Conservation (phyloP, 1,140 invertebrate genomes). For the Platyscapa corneri region DNA sequence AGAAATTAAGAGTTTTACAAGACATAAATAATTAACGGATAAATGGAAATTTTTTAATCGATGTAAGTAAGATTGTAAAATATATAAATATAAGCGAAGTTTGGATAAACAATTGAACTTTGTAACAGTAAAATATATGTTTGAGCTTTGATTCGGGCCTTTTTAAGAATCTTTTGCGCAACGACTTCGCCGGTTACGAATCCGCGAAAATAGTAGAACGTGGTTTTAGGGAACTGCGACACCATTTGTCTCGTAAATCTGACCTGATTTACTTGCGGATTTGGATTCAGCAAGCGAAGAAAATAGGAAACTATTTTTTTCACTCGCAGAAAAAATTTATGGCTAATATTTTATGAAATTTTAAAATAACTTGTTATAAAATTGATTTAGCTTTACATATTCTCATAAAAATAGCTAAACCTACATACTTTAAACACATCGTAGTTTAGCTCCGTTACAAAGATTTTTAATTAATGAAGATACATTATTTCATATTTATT, state of each 20-base stretch:
- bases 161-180: neutral
- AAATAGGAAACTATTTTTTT: conserved; percentile 6
- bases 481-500: neutral
- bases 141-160: neutral
- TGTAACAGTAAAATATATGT: neutral
- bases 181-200: neutral
- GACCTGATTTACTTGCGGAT: neutral
- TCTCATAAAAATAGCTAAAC: neutral
- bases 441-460: neutral
- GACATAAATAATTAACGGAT: too few species aligned
- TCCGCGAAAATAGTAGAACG: conserved; percentile 14
- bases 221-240: neutral
- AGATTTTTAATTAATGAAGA: neutral
- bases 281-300: neutral
- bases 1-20: too few species aligned
- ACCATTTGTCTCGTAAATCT: conserved; percentile 5
- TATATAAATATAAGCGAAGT: neutral
- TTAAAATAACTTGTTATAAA: neutral
- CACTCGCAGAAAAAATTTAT: neutral
- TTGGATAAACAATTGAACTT: neutral
- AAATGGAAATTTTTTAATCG: too few species aligned
- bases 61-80: neutral
- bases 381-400: neutral
- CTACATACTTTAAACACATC: neutral
- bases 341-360: neutral